Evolutionary conservation across 2,888 invertebrate species (phyloP).

Genomic region (Chironomus tentans): DNA sequence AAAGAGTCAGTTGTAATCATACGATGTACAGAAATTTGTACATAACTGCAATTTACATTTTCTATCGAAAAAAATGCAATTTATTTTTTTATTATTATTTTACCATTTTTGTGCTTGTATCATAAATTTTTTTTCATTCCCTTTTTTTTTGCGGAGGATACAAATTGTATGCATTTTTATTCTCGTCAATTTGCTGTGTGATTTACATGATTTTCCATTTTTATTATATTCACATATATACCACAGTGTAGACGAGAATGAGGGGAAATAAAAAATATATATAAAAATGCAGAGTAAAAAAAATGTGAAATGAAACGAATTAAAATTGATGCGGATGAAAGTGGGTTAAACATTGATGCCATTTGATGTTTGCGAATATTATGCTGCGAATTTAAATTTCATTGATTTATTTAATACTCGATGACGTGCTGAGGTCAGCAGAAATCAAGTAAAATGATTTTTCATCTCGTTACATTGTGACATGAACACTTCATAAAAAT

Average conservation of each 20-base stretch:
- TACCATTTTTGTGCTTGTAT: neutral
- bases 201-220: neutral
- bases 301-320: no score
- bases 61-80: neutral
- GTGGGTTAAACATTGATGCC: no score
- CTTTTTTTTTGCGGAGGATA: neutral
- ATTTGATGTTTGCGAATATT: no score
- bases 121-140: neutral
- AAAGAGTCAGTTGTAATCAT: no score
- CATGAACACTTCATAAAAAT: neutral
- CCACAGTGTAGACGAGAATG: no score
- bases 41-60: neutral
- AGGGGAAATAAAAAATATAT: no score
- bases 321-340: no score
- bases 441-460: neutral
- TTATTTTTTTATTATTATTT: neutral
- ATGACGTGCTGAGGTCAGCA: no score
- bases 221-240: no score
- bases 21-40: neutral
- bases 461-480: neutral
- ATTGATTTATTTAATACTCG: no score
- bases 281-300: no score
- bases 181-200: slow-evolving; percentile 17
- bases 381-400: no score
- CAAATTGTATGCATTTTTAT: neutral